Evolutionary conservation across 2,888 invertebrate species (phyloP), one percentile per base, ranked within the genome.

Genomic region (Mythimna lalbum): DNA sequence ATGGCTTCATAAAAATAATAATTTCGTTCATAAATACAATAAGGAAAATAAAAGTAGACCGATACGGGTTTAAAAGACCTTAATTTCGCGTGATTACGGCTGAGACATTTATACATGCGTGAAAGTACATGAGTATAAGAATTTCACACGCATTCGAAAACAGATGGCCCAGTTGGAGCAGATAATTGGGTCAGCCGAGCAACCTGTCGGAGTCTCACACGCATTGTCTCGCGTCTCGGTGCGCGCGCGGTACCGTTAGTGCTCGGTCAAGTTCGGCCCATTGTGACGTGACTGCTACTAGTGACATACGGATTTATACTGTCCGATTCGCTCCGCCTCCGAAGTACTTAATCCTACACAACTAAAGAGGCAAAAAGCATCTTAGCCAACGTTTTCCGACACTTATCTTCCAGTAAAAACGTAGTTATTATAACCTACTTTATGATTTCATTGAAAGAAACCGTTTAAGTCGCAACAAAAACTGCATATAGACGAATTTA

Each of bases 141-240:
- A 91, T 92, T 92, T 94, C 94, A 92, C 94, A 93, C 93, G 93
- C 89, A 87, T 91, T 92, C 90, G 90, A 92, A 92, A 93, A 91
- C 90, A 92, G 86, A 88, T 90, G 91, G 89, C 93, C 94, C 90
- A 94, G 92, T 94, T 86, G 92, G 87, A 88, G 81, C 75, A 86
- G 90, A 93, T 95, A 95, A 95, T 95, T 95, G 91, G 95, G 96
- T 95, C 94, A 95, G 92, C 88, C 94, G 94, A 94, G 93, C 94
- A 95, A 95, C 95, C 96, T 95, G 95, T 90, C 87, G 90, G 87
- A 87, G 86, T 85, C 90, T 92, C 91, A 90, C 93, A 93, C 94
- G 94, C 94, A 94, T 95, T 95, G 95, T 94, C 92, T 94, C 89
- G 92, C 90, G 90, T 84, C 88, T 88, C 87, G 85, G 80, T 80